phyloP scores from a whole-genome alignment of 2,888 invertebrate genomes.

The Calephelis perditalis region DNA sequence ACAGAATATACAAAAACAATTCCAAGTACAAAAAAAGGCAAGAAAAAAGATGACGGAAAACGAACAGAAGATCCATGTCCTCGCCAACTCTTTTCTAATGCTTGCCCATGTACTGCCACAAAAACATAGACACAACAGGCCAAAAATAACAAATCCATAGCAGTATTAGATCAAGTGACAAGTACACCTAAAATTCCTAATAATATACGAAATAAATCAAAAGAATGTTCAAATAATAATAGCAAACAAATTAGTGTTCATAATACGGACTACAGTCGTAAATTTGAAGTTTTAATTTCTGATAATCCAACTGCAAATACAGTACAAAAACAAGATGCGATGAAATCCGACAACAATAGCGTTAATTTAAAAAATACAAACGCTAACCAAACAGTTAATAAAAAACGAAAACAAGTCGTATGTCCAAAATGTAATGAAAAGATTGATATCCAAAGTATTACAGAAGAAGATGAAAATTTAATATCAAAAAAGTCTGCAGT shows the following conservation, averaged over 20 bases:
- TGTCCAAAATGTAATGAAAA: constrained; percentile 61
- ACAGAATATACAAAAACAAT: constrained; percentile 49
- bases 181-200: constrained; percentile 33
- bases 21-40: constrained; percentile 43
- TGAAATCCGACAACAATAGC: constrained; percentile 20
- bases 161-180: constrained; percentile 29
- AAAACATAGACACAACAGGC: constrained; percentile 32
- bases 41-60: constrained; percentile 45
- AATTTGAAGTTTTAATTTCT: constrained; percentile 18
- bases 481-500: constrained; percentile 36
- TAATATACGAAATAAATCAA: background rate
- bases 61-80: constrained; percentile 54
- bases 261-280: constrained; percentile 16
- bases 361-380: constrained; percentile 24
- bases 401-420: constrained; percentile 41
- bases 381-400: constrained; percentile 28
- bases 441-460: constrained; percentile 46
- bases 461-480: constrained; percentile 46
- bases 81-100: constrained; percentile 59
- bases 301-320: constrained; percentile 13
- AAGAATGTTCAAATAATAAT: background rate
- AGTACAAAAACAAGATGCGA: constrained; percentile 12
- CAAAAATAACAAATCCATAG: constrained; percentile 29
- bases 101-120: constrained; percentile 49
- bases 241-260: background rate